Conservation (phyloP, 2,113 vertebrate species). For the Panurus biarmicus region DNA sequence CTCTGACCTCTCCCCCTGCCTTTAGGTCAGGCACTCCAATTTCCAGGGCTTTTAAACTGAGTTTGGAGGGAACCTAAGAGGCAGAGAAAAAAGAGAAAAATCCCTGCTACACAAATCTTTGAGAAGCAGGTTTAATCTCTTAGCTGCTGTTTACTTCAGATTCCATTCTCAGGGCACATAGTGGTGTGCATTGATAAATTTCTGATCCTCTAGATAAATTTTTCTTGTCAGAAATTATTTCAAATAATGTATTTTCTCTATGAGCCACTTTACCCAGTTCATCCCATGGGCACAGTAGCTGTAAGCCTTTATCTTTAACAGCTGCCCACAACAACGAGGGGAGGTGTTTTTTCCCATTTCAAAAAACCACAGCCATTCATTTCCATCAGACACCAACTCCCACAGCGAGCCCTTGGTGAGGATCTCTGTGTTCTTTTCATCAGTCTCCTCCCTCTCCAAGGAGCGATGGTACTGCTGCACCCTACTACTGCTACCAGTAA, state of each 20-base stretch:
- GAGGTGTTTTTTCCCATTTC: background rate
- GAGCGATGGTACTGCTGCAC: background rate
- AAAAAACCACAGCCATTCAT: background rate
- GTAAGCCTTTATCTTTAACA: background rate
- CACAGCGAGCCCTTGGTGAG: background rate
- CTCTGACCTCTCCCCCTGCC: background rate
- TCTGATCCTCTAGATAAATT: background rate
- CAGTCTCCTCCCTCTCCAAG: background rate
- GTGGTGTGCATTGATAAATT: background rate
- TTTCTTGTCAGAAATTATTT: background rate
- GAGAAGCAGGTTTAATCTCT: background rate
- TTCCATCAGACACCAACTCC: background rate
- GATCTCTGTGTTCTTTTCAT: background rate
- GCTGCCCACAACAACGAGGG: background rate
- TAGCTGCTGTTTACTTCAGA: background rate
- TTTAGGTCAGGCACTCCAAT: background rate
- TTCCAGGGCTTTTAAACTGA: background rate
- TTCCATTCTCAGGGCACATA: background rate
- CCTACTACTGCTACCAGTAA: background rate
- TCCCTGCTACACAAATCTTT: background rate
- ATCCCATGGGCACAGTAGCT: background rate
- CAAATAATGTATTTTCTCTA: accelerated
- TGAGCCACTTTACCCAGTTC: background rate
- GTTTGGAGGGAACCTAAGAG: background rate
- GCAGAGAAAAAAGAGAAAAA: background rate